These are phyloP conservation scores for Trematomus loennbergii DNA, from an alignment of 2,113 vertebrate species.

Conservation along the genomic window DNA sequence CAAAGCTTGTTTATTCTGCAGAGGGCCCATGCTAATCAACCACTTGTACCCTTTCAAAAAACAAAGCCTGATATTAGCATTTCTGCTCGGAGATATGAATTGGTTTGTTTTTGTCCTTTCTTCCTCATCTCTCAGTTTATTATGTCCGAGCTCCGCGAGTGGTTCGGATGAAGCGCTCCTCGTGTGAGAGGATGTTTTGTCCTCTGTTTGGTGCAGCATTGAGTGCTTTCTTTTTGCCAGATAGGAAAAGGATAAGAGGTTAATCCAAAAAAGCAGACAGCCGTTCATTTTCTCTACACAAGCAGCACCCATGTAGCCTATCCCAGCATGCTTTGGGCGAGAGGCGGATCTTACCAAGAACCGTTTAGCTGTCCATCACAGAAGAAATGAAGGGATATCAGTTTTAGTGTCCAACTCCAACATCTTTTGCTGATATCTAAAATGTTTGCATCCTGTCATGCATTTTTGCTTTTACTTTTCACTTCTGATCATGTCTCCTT, in stretches of 20 bases:
- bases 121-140: constrained; percentile 40
- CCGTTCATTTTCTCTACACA: not conserved
- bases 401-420: not conserved
- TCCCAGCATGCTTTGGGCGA: not conserved
- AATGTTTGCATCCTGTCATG: not conserved
- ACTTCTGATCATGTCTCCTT: constrained; percentile 20
- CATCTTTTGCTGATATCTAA: not conserved
- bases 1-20: constrained; percentile 70
- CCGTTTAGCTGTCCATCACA: too few relatives aligned
- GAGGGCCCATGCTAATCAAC: constrained; percentile 69
- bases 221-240: constrained; percentile 30
- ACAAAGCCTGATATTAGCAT: constrained; percentile 69
- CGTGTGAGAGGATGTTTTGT: constrained; percentile 51
- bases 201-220: constrained; percentile 5
- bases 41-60: constrained; percentile 61
- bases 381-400: too few relatives aligned
- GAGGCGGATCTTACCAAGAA: too few relatives aligned
- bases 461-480: constrained; percentile 3
- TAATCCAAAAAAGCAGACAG: constrained; percentile 18
- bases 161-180: constrained; percentile 41
- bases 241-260: constrained; percentile 39
- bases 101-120: constrained; percentile 52
- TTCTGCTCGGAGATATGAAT: constrained; percentile 51
- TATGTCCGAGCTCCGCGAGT: constrained; percentile 42
- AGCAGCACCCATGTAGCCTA: not conserved